Conservation (phyloP, 2,113 vertebrate species). For the Stigmatopora nigra region DNA sequence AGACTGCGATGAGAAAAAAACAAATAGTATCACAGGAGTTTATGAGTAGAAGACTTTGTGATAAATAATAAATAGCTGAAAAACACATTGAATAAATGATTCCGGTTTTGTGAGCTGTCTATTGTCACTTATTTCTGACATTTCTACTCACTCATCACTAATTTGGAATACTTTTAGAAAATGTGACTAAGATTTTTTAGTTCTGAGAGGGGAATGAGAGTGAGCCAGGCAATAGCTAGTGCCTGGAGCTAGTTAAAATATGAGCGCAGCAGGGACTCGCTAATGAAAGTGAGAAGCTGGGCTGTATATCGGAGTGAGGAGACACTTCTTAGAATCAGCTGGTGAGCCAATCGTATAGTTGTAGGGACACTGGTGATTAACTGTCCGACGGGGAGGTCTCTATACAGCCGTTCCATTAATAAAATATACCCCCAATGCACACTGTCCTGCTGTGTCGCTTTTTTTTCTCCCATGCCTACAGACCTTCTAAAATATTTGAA, state of each 20-base stretch:
- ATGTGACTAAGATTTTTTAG: slow-evolving; percentile 28
- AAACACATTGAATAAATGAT: background rate
- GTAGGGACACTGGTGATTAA: slow-evolving; percentile 70
- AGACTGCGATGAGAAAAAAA: background rate
- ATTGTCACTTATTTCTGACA: slow-evolving; percentile 35
- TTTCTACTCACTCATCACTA: slow-evolving; percentile 37
- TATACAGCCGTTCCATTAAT: slow-evolving; percentile 74
- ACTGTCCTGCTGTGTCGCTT: slow-evolving; percentile 30
- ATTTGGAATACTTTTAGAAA: slow-evolving; percentile 34
- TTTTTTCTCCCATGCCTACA: slow-evolving; percentile 36
- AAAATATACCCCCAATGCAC: slow-evolving; percentile 61
- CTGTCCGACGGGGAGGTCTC: slow-evolving; percentile 65
- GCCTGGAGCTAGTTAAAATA: slow-evolving; percentile 70
- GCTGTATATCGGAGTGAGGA: slow-evolving; percentile 61
- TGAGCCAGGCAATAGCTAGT: slow-evolving; percentile 45
- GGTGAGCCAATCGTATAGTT: slow-evolving; percentile 63
- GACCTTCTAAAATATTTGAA: slow-evolving; percentile 50
- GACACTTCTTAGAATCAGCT: slow-evolving; percentile 72
- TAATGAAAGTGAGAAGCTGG: slow-evolving; percentile 62
- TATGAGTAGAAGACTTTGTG: background rate
- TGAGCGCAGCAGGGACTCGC: slow-evolving; percentile 51
- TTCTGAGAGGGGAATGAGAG: slow-evolving; percentile 32
- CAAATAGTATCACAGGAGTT: background rate
- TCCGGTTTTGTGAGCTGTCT: background rate
- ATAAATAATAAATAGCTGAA: background rate